A percentile compares a stretch with the other conserved stretches of the same genome.
Evolutionary conservation across 2,888 invertebrate species (phyloP).

Genomic region (Drepanosiphum platanoidis): DNA sequence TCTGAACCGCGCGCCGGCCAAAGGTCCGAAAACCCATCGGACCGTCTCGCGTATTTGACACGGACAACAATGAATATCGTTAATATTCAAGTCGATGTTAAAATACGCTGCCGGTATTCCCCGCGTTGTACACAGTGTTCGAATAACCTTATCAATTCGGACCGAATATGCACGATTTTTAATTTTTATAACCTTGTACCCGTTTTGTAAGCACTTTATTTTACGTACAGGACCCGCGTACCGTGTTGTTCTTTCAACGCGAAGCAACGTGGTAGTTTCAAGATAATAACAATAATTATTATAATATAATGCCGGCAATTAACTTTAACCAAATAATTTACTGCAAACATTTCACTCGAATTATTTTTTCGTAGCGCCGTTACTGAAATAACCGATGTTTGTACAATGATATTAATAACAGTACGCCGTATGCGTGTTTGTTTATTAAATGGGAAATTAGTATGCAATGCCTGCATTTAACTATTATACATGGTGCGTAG

Average conservation of each 20-base stretch:
- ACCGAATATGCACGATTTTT: background rate
- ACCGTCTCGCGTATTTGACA: background rate
- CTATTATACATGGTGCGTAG: background rate
- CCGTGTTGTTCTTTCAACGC: background rate
- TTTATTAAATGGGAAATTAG: background rate
- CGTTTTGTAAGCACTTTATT: background rate
- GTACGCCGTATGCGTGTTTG: background rate
- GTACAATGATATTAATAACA: background rate
- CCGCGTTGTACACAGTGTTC: background rate
- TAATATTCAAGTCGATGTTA: background rate
- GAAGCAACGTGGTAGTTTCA: no score
- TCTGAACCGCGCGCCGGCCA: background rate
- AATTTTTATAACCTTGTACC: background rate
- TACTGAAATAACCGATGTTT: background rate
- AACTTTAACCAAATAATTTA: background rate
- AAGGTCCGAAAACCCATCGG: background rate
- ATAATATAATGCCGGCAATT: no score
- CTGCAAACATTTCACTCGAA: background rate
- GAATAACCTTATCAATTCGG: background rate
- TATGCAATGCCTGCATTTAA: background rate
- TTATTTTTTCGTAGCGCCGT: background rate
- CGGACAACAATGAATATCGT: background rate
- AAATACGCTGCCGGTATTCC: background rate
- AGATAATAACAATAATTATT: no score
- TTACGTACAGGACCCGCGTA: background rate